A percentile compares a stretch with the other conserved stretches of the same genome.
Conservation (phyloP, 2,797 vertebrate genomes). For the Sebastolobus alascanus region DNA sequence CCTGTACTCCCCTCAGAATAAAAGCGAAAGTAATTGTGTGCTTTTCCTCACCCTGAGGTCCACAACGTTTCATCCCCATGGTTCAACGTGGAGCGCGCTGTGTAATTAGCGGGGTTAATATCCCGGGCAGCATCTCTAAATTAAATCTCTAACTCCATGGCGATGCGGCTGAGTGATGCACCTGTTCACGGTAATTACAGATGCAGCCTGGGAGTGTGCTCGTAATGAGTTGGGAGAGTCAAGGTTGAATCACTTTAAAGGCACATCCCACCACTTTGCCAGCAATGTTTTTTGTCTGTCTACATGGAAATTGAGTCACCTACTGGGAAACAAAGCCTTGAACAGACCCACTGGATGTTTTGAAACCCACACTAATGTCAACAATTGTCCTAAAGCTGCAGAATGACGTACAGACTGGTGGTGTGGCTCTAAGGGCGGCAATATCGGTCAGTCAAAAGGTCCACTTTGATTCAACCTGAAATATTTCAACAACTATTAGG, state of each 20-base stretch:
- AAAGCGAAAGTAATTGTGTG: slow-evolving; percentile 71
- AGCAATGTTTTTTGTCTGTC: slow-evolving; percentile 49
- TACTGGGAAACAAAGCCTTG: slow-evolving; percentile 32
- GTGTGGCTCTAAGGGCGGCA: not conserved
- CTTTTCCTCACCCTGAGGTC: slow-evolving; percentile 63
- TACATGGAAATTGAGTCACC: slow-evolving; percentile 29
- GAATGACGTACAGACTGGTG: not conserved
- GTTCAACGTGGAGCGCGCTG: slow-evolving; percentile 55
- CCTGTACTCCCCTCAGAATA: slow-evolving; percentile 60
- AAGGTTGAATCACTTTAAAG: slow-evolving; percentile 80
- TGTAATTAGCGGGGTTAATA: slow-evolving; percentile 86
- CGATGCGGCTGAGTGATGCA: slow-evolving; percentile 79
- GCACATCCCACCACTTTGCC: slow-evolving; percentile 59
- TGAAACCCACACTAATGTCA: not conserved
- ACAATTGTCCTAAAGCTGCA: not conserved
- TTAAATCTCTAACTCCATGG: slow-evolving; percentile 81
- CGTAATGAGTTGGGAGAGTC: slow-evolving; percentile 78
- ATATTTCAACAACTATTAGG: not conserved
- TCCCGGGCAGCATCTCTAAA: slow-evolving; percentile 83
- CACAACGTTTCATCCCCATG: slow-evolving; percentile 57
- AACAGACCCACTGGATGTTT: not conserved
- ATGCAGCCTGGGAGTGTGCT: slow-evolving; percentile 70
- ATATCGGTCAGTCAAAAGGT: accelerated
- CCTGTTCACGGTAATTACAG: slow-evolving; percentile 83
- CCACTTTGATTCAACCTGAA: not conserved